phyloP scores from a whole-genome alignment of 2,888 invertebrate genomes.

The Halictus ligatus region DNA sequence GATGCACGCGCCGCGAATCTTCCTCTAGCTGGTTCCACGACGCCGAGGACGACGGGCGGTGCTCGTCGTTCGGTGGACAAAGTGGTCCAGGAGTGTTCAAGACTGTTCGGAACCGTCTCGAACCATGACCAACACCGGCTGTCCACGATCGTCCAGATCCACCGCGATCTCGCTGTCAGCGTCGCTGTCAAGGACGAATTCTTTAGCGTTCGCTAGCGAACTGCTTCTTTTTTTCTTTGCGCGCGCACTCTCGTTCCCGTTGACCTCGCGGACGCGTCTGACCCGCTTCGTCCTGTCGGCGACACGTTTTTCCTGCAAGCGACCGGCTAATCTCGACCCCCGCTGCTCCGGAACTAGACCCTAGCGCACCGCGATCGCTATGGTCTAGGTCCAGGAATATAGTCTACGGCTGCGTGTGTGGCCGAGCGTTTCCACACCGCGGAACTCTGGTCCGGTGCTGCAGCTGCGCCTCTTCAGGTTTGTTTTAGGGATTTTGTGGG shows the following conservation, averaged over 20 bases:
- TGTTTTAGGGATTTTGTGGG: neutral
- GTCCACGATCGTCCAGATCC: neutral
- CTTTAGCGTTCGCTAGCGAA: constrained; percentile 34
- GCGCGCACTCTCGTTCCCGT: neutral
- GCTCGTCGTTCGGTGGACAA: neutral
- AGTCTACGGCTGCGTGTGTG: neutral
- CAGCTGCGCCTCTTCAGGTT: neutral
- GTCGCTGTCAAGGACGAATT: constrained; percentile 46
- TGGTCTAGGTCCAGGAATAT: neutral
- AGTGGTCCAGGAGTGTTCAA: neutral
- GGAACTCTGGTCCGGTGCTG: neutral
- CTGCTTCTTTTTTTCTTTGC: constrained; percentile 18
- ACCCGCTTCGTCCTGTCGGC: neutral
- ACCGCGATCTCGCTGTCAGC: neutral
- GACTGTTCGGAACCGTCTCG: neutral
- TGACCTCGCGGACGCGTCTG: neutral
- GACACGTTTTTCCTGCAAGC: neutral
- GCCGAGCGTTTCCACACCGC: neutral
- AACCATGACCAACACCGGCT: neutral
- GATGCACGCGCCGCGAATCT: constrained; percentile 31
- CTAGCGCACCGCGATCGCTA: neutral
- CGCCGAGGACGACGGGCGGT: neutral
- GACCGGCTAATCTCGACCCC: neutral
- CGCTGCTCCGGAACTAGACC: neutral
- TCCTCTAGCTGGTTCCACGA: constrained; percentile 41